These are phyloP conservation scores for Rotaria magnacalcarata DNA, from an alignment of 2,888 invertebrate species.

Conservation along the genomic window DNA sequence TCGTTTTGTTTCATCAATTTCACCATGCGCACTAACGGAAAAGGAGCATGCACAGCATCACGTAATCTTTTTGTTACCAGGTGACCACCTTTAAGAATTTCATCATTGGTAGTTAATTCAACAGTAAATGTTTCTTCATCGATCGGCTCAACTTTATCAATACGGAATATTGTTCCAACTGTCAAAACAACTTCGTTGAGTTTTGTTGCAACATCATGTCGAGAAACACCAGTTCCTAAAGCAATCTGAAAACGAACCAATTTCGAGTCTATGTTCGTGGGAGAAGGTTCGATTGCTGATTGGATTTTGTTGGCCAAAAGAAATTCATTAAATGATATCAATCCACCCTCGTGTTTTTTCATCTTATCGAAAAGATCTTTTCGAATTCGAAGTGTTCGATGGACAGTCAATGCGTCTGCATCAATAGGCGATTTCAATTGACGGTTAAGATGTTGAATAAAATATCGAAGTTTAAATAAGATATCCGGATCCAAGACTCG, in stretches of 20 bases:
- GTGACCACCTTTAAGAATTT: not conserved
- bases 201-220: not conserved
- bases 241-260: not conserved
- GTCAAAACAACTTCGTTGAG: not conserved
- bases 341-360: not conserved
- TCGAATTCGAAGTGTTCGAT: not conserved
- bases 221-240: not conserved
- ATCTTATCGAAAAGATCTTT: not conserved
- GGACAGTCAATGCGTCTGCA: not conserved
- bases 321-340: not conserved
- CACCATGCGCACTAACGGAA: not conserved
- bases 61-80: not conserved
- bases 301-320: not conserved
- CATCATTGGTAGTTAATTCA: not conserved
- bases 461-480: constrained; percentile 5
- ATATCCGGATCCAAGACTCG: not conserved
- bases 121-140: not conserved
- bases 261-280: not conserved
- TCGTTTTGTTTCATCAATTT: not conserved
- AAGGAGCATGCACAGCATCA: not conserved
- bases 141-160: not conserved
- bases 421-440: not conserved
- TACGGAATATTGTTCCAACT: not conserved
- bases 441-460: not conserved
- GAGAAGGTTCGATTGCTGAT: not conserved